Percentiles rank a stretch among this genome's conserved stretches.
Evolutionary conservation across 2,113 vertebrate genomes (phyloP).

Genomic region (Cepphus grylle): DNA sequence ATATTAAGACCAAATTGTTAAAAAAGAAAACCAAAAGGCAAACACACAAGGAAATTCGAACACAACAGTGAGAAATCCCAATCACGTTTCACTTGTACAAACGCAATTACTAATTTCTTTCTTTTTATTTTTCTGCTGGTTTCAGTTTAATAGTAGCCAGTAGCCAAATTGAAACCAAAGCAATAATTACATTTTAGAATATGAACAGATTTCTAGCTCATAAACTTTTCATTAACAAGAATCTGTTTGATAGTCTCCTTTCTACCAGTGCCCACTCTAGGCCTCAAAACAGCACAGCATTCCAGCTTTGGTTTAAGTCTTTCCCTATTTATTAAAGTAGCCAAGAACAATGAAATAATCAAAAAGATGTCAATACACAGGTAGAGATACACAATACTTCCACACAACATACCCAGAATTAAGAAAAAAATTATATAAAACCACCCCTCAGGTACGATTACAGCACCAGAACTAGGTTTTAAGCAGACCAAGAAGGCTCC

Average conservation of each 20-base stretch:
- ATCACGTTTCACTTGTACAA: neutral
- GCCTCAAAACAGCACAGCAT: neutral
- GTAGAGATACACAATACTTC: neutral
- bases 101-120: neutral
- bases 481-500: neutral
- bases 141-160: neutral
- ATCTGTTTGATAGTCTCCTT: neutral
- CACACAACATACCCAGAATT: fast-evolving
- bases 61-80: neutral
- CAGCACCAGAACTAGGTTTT: neutral
- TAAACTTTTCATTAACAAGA: neutral
- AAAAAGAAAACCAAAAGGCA: neutral
- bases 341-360: neutral
- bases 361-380: fast-evolving
- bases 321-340: neutral
- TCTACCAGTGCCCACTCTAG: neutral
- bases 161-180: neutral
- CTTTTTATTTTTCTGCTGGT: neutral
- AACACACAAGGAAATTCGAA: neutral
- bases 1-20: neutral
- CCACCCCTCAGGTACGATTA: neutral
- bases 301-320: neutral
- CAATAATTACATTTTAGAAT: neutral
- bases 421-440: fast-evolving
- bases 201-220: neutral